Evolutionary conservation across 2,113 vertebrate species (phyloP), one percentile per base, ranked within the genome.

Genomic region (Eidolon helvum): DNA sequence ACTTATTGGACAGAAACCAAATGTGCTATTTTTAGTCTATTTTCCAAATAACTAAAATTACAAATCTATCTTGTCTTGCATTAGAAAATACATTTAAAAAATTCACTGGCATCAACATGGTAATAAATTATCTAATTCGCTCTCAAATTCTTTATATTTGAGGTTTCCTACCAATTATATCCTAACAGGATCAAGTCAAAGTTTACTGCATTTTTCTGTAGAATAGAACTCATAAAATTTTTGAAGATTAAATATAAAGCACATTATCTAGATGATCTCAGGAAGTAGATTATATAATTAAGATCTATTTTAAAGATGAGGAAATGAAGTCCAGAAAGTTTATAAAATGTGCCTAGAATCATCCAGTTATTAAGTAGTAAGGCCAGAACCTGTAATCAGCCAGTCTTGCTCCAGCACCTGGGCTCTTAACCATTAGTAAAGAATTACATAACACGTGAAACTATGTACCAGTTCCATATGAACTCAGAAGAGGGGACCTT

Each of bases 41-140:
- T 97, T 96, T 92, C 92, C 96, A 96, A 94, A 87, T 28, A 94
- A 78, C 68, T 43, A 68, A 68, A 91, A 80, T 96, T 71, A 72
- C n/a, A 77, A 26, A 79, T 94, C 82, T 87, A 80, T 85, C 68
- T 95, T 89, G 88, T 77, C 85, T 92, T 74, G 18, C n/a, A 93
- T 45, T 96, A 91, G 0, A 19, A 96, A 95, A 97, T n/a, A 94
- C 63, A 89, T 95, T 75, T 30, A 15, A 53, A 59, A 84, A 79
- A 79, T 50, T 38, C 74, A 45, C 7, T 88, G 77, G 48, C 30
- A 59, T 91, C 38, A 59, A 94, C 63, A 84, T 33, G 14, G 71
- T 83, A 79, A 78, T 88, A 91, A 71, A 72, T 59, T 91, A 63
- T 18, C 16, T 74, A 84, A 94, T 92, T 66, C 43, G 24, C 38